Evolutionary conservation across 2,888 invertebrate genomes (phyloP), one percentile per base, ranked within the genome.

Genomic region (Idaea biselata): DNA sequence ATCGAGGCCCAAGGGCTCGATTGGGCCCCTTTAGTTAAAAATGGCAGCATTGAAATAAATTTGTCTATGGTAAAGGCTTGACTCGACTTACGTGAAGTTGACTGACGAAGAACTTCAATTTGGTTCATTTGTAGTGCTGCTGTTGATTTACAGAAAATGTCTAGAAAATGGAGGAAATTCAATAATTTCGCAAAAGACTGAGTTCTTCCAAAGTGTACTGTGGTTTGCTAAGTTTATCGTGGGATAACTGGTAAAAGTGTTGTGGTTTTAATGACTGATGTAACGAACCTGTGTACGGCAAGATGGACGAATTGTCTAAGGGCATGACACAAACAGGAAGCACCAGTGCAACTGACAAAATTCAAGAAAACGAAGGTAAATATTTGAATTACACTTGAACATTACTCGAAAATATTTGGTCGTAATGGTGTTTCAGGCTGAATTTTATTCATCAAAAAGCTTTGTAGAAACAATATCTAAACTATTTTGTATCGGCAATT

Each of bases 291-390:
- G 88, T 90, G 89, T 88, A 86, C 86, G 83, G 89, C 91, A 92
- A 92, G 91, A 92, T 92, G 91, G 91, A 92, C 91, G 91, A 92
- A 92, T 88, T 91, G 91, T 91, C 87, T 91, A 91, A 86, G 91
- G 91, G 91, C 88, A 91, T 91, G 91, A 90, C 91, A 92, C 90
- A 88, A 91, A 90, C 91, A 91, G 91, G 91, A 91, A 92, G 89
- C 89, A 83, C 87, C 83, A 84, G 85, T 84, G 79, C 85, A 89
- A 90, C 90, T 87, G 91, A 91, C 87, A 88, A 90, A 88, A 87
- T 84, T 88, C 83, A 86, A 84, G 88, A 90, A 80, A 84, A 81
- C 79, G 83, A 90, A 86, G 91, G 91, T 91, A 88, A 88, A 79
- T 83, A 79, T 71, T 58, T 25, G 33, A 65, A 59, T 33, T 8